These are phyloP conservation scores for Tenualosa ilisha DNA, from an alignment of 2,797 vertebrate species.

Conservation along the genomic window DNA sequence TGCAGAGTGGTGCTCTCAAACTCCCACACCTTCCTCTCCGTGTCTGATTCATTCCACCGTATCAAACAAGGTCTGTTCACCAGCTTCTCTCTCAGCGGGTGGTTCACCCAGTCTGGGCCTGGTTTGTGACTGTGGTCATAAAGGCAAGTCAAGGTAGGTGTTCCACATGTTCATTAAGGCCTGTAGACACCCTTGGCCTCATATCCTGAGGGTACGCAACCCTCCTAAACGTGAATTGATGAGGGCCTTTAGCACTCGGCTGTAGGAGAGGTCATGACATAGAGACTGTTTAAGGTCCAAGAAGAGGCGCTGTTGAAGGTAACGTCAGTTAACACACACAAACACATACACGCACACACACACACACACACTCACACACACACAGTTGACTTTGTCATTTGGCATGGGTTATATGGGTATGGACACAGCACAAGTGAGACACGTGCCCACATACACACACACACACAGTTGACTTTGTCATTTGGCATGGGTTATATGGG, in stretches of 20 bases:
- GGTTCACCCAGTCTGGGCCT: background rate
- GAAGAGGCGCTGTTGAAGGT: background rate
- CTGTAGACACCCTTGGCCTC: slow-evolving; percentile 26
- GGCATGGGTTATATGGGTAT: too few relatives aligned
- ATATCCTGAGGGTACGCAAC: background rate
- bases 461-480: too few relatives aligned
- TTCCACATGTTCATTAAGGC: slow-evolving; percentile 5
- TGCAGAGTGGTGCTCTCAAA: too few relatives aligned
- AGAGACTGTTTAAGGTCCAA: background rate
- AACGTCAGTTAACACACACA: background rate
- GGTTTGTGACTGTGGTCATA: background rate
- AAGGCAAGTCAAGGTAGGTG: slow-evolving; percentile 12
- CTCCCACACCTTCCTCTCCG: too few relatives aligned
- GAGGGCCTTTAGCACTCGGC: background rate
- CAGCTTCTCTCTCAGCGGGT: background rate
- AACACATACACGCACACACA: too few relatives aligned
- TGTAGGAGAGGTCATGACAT: background rate
- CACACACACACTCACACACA: too few relatives aligned
- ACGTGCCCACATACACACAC: too few relatives aligned
- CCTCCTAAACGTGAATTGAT: background rate
- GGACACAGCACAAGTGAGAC: background rate
- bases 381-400: too few relatives aligned
- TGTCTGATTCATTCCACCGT: background rate
- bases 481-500: too few relatives aligned
- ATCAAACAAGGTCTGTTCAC: background rate